Conservation (phyloP, 2,113 vertebrate genomes). For the Brachyhypopomus occidentalis region DNA sequence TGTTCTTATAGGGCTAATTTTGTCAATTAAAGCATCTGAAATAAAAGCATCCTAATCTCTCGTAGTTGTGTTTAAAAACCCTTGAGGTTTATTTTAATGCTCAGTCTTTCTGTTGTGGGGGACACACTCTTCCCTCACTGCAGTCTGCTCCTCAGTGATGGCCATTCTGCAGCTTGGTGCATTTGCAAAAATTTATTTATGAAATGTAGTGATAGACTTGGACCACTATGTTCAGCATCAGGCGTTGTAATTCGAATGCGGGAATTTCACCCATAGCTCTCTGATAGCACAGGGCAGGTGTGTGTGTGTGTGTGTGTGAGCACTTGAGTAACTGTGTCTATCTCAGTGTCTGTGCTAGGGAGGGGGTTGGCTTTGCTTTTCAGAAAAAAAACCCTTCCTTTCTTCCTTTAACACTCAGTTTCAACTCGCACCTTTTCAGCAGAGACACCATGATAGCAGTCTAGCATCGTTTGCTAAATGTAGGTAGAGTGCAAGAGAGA, state of each 20-base stretch:
- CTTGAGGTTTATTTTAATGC: constrained; percentile 21
- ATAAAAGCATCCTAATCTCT: constrained; percentile 5
- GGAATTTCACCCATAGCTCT: constrained; percentile 6
- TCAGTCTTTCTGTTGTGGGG: constrained; percentile 23
- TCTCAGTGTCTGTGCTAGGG: constrained; percentile 23
- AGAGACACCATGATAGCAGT: constrained; percentile 35
- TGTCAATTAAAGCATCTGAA: constrained; percentile 4
- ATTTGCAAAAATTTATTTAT: neutral
- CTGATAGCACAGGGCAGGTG: constrained; percentile 15
- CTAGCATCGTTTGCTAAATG: constrained; percentile 13
- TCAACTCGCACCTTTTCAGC: constrained; percentile 34
- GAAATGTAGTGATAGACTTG: constrained; percentile 12
- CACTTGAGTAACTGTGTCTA: constrained; percentile 9
- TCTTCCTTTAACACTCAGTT: constrained; percentile 34
- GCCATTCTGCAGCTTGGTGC: neutral
- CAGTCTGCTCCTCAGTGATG: neutral
- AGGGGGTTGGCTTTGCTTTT: constrained; percentile 36
- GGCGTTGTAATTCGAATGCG: constrained; percentile 21
- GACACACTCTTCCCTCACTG: constrained; percentile 1
- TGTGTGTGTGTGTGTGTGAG: constrained; percentile 38
- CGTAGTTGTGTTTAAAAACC: neutral
- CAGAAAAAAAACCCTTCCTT: constrained; percentile 36
- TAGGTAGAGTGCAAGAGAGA: constrained; percentile 36
- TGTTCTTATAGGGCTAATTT: constrained; percentile 42
- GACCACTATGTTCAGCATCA: constrained; percentile 5